Evolutionary conservation across 1,140 invertebrate species (phyloP), one percentile per base, ranked within the genome.

Genomic region (Oedothorax gibbosus): DNA sequence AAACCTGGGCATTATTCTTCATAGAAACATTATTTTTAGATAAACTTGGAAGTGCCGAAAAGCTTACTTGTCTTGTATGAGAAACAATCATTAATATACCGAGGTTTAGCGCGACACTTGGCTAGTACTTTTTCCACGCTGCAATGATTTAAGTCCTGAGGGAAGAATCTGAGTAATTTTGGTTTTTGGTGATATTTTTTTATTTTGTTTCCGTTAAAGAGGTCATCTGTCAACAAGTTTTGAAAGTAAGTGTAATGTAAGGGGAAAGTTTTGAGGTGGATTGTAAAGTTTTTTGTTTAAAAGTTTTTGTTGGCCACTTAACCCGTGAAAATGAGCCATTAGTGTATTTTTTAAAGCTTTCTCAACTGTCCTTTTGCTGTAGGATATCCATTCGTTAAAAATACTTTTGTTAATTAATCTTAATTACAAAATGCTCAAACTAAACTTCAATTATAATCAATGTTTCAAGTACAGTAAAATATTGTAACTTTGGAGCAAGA

Each of bases 21-120:
- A 35, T 15, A 77, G 75, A 14, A 8, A 10, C 75, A 20, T 65
- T 62, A 77, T 77, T 65, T 77, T 35, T 12, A 77, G 75, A 77
- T 77, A 77, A 77, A 77, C 50, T n/a, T 62, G 15, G 21, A 62
- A 62, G 12, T n/a, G 56, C 73, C 21, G 8, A 15, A 65, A n/a
- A 14, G 20, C 3, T 11, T 15, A 15, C 56, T 60, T 6, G 15
- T 75, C 72, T 53, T 64, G 21, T 65, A 77, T 77, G 35, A 64
- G 50, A 62, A 77, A 65, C 60, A 50, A 77, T 54, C 75, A 77
- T 77, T 77, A 77, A 77, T 77, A 77, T 77, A 64, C 35, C 20
- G 60, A 18, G 53, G 35, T 35, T 64, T 77, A 77, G 53, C 21
- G 60, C 75, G 60, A 77, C 57, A 65, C 57, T 77, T 64, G 62